These are phyloP conservation scores for Caenorhabditis uteleia DNA, from an alignment of 2,888 invertebrate species.

Conservation along the genomic window DNA sequence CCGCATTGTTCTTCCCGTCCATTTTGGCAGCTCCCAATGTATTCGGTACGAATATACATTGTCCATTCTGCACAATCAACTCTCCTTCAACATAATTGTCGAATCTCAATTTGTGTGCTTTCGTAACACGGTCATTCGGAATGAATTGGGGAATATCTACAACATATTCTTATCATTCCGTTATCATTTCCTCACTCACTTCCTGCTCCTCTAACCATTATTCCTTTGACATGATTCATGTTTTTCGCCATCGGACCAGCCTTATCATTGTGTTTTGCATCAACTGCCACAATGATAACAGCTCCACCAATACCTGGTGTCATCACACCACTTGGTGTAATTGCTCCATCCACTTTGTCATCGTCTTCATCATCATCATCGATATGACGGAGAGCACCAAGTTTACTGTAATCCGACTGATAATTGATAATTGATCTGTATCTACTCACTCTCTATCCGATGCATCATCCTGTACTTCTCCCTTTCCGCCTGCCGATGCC, in stretches of 20 bases:
- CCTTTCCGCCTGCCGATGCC: conserved; percentile 2
- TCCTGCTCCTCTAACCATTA: conserved; percentile 25
- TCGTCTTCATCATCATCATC: conserved; percentile 35
- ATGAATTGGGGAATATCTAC: conserved; percentile 34
- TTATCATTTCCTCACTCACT: conserved; percentile 10
- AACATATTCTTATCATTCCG: background rate
- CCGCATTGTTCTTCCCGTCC: conserved; percentile 16
- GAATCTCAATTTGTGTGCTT: conserved; percentile 22
- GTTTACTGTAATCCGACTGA: conserved; percentile 26
- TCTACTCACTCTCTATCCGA: conserved; percentile 26
- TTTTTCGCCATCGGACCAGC: conserved; percentile 27
- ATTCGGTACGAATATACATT: conserved; percentile 30
- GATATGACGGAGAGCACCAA: conserved; percentile 28
- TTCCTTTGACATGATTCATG: conserved; percentile 31
- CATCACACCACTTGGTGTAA: conserved; percentile 26
- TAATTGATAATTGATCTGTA: background rate
- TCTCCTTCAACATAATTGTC: conserved; percentile 38
- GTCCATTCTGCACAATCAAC: conserved; percentile 18
- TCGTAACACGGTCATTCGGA: conserved; percentile 29
- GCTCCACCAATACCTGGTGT: conserved; percentile 38
- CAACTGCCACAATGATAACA: conserved; percentile 23
- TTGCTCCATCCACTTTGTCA: conserved; percentile 30
- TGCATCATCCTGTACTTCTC: conserved; percentile 27
- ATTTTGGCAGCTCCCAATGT: conserved; percentile 29
- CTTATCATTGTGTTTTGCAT: conserved; percentile 25